Evolutionary conservation across 2,797 vertebrate genomes (phyloP), one percentile per base, ranked within the genome.

Genomic region (Gallinago nigripennis): DNA sequence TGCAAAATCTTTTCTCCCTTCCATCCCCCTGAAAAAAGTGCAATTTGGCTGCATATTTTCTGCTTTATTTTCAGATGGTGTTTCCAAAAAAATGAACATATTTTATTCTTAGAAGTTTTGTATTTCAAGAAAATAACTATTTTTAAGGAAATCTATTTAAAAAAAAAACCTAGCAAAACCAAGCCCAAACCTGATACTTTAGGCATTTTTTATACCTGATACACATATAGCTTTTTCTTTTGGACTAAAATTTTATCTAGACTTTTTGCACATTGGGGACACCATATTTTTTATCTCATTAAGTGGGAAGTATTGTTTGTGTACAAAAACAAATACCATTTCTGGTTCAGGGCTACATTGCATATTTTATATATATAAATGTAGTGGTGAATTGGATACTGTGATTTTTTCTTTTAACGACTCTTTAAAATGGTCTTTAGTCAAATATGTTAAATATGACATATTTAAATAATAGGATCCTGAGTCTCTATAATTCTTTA

Each of bases 171-270:
- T 16, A 13, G 23, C 0, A 12, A 50, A 57, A 31, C 9, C 11
- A 33, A 60, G 2, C 1, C 6, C 9, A 28, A 56, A 46, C 1
- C 3, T 16, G 8, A 4, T 21, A 61, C 1, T 45, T 5, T 50
- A 18, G 20, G 19, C 4, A 50, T 8, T 12, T 64, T 68, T 56
- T 60, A n/a, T 43, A 45, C 6, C 10, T 63, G n/a, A 71, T 20
- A 58, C 2, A 28, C 3, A 3, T 23, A 43, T 1, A 18, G 3
- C 6, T 33, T 39, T 71, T 31, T 60, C 6, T 65, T 75, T 57
- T 4, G 1, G 24, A 53, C 4, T 37, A 77, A 66, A 61, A 37
- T 53, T 82, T 82, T 77, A 28, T 39, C 13, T 35, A 45, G 9
- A 53, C 4, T 45, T 60, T 69, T 50, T 48, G 5, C n/a, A 50